Evolutionary conservation across 2,888 invertebrate species (phyloP).

Genomic region (Archaeoteleia sp.): DNA sequence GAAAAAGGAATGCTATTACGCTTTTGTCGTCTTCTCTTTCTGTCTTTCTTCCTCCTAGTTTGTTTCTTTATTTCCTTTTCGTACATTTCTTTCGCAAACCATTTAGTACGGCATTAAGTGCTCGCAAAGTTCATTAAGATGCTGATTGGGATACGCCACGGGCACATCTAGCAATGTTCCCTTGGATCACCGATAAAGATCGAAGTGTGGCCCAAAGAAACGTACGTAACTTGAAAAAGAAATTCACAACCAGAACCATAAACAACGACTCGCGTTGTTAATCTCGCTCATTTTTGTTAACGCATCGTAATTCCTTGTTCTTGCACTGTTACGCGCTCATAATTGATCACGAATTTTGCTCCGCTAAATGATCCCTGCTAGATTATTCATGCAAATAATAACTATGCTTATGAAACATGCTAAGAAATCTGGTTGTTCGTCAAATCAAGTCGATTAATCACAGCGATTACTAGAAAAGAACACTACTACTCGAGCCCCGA

Average conservation of each 20-base stretch:
- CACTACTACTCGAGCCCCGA: conserved; percentile 31
- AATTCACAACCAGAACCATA: no score
- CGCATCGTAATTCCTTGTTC: neutral
- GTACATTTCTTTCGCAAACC: conserved; percentile 17
- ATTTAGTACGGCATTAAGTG: conserved; percentile 48
- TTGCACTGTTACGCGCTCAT: conserved; percentile 21
- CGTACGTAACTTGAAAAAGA: no score
- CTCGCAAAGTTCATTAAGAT: conserved; percentile 61
- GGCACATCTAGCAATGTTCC: no score
- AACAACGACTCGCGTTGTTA: no score
- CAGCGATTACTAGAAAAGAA: conserved; percentile 44
- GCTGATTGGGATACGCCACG: conserved; percentile 13
- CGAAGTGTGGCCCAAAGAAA: no score
- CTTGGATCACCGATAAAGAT: no score
- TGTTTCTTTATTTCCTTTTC: conserved; percentile 15
- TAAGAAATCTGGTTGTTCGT: conserved; percentile 38
- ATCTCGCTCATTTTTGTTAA: no score
- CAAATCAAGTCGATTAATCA: conserved; percentile 49
- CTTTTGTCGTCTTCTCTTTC: conserved; percentile 37
- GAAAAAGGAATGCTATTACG: conserved; percentile 51
- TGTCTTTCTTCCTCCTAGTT: conserved; percentile 4
- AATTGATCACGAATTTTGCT: conserved; percentile 33
- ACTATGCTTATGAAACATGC: conserved; percentile 35
- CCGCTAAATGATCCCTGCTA: conserved; percentile 11
- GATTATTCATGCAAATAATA: conserved; percentile 45